These are phyloP conservation scores for Dolomedes plantarius DNA, from an alignment of 2,888 invertebrate species.

Conservation along the genomic window DNA sequence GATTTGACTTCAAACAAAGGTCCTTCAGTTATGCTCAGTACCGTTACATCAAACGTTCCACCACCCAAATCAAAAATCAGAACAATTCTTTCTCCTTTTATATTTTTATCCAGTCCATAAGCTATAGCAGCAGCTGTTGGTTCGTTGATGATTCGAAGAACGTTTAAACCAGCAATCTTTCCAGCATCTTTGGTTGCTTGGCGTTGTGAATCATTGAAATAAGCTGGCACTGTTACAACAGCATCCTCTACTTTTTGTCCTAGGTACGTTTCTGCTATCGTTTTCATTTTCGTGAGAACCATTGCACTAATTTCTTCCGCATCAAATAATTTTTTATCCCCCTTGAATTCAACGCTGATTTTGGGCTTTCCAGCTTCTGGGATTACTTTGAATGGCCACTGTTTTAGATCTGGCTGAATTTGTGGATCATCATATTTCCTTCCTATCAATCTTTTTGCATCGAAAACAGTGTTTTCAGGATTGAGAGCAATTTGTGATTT, in stretches of 20 bases:
- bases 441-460: too few species aligned
- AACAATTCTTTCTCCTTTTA: constrained; percentile 76
- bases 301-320: constrained; percentile 99
- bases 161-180: constrained; percentile 96
- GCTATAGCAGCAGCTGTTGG: constrained; percentile 98
- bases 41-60: constrained; percentile 98
- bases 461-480: constrained; percentile 97
- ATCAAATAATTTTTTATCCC: constrained; percentile 85
- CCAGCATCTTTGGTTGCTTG: constrained; percentile 99
- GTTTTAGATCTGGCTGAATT: constrained; percentile 96
- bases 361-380: neutral
- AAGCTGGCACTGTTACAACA: constrained; percentile 97
- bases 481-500: constrained; percentile 99
- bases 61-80: constrained; percentile 85
- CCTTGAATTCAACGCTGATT: neutral
- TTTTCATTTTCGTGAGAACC: constrained; percentile 96
- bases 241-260: constrained; percentile 82
- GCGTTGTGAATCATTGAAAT: constrained; percentile 99
- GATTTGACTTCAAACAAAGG: constrained; percentile 99
- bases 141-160: constrained; percentile 97
- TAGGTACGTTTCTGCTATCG: constrained; percentile 83
- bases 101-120: constrained; percentile 95
- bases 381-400: constrained; percentile 33
- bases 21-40: constrained; percentile 98
- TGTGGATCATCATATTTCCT: constrained; percentile 92